Evolutionary conservation across 2,888 invertebrate species (phyloP), one percentile per base, ranked within the genome.

Genomic region (Sisyra nigra): DNA sequence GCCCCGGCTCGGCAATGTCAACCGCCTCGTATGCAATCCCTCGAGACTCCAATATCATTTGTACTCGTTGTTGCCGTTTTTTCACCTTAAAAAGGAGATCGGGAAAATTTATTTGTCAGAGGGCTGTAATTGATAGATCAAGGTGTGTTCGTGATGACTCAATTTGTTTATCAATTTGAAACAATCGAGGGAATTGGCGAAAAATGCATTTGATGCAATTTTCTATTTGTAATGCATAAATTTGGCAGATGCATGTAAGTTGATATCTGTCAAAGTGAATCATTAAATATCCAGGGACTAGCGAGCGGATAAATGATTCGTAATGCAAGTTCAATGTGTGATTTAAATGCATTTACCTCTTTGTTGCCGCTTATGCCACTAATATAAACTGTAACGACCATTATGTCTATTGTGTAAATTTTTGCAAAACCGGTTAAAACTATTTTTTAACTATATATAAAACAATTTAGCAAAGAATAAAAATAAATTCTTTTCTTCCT

Each of bases 1-100:
- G 80, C 41, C 85, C 88, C 13, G 94, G 92, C 61, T 93, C 93
- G 40, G 94, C 85, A 56, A 97, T 93, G 65, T 97, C 97, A 57
- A 97, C 80, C 47, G 79, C 70, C 61, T 88, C 83, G 63, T 91
- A 93, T 54, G 81, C 76, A 53, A 97, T 82, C 63, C 72, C 78
- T 71, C 89, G 86, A 52, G 92, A 87, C 57, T 93, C 91, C 55
- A 97, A 67, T 57, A 93, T 87, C 82, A 94, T 87, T 54, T 86
- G 65, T 44, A 96, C 89, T 50, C 92, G 76, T 61, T 92, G 91
- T 62, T 96, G 94, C 53, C 91, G 76, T 65, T 94, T 96, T 66
- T 92, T 92, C 50, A 96, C 88, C 96, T 96, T 60, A 45, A 67
- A 66, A 49, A 24, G 48, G 47, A 45, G 35, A 24, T 24, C 7